phyloP scores from a whole-genome alignment of 92 coral and sea anemone genomes.

The Hydrozoanthus gracilis region DNA sequence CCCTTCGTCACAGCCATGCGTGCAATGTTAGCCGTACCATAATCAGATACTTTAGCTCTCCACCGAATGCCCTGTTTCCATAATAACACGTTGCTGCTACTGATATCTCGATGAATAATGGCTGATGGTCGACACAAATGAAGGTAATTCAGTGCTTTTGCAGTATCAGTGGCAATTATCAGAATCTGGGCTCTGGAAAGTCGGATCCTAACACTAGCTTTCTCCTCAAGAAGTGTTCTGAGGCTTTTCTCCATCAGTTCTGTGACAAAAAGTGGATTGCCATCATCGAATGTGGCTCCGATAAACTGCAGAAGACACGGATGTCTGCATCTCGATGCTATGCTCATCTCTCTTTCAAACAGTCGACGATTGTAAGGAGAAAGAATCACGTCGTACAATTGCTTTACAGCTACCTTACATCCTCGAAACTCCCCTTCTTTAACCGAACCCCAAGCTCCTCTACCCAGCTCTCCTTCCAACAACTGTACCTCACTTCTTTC shows the following conservation, averaged over 20 bases:
- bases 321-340: constrained; percentile 68
- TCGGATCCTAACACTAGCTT: neutral
- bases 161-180: constrained; percentile 47
- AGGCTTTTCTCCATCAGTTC: constrained; percentile 63
- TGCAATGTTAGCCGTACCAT: constrained; percentile 70
- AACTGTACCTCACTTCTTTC: constrained; percentile 43
- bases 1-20: constrained; percentile 43
- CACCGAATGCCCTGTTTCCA: constrained; percentile 56
- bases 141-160: constrained; percentile 67
- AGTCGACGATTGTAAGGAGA: constrained; percentile 58
- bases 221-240: constrained; percentile 35
- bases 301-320: constrained; percentile 52
- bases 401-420: constrained; percentile 65
- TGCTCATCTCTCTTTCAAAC: constrained; percentile 71
- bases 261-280: constrained; percentile 56
- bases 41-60: constrained; percentile 72
- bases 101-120: constrained; percentile 74
- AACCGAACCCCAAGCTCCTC: constrained; percentile 72
- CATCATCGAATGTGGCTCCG: constrained; percentile 28
- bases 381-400: constrained; percentile 48
- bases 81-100: constrained; percentile 62
- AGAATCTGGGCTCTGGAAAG: constrained; percentile 41
- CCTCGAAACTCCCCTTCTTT: constrained; percentile 64
- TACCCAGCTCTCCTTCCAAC: constrained; percentile 58
- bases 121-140: constrained; percentile 60